phyloP scores from a whole-genome alignment of 2,797 vertebrate species.

The Sardinella longiceps region DNA sequence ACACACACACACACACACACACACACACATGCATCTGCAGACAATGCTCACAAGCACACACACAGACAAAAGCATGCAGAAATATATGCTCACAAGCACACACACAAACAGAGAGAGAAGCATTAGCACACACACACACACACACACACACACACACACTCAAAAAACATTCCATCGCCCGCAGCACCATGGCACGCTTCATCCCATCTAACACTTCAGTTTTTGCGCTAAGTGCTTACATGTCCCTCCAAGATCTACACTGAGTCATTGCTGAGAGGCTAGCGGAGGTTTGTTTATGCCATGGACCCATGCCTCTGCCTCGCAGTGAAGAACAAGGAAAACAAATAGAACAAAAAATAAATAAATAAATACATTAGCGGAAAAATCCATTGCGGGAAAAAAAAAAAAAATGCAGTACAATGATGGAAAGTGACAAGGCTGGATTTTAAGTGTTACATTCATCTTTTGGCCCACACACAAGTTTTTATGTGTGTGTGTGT shows the following conservation, averaged over 20 bases:
- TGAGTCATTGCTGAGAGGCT: neutral
- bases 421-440: slow-evolving; percentile 17
- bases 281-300: slow-evolving; percentile 5
- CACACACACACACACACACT: neutral
- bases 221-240: slow-evolving; percentile 1
- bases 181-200: slow-evolving; percentile 1
- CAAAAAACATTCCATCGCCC: slow-evolving; percentile 1
- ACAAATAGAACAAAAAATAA: neutral
- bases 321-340: neutral
- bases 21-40: neutral
- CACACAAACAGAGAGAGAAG: neutral
- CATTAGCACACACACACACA: neutral
- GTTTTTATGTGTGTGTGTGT: too few species aligned
- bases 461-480: neutral
- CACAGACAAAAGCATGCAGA: neutral
- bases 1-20: neutral
- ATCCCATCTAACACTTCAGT: slow-evolving; percentile 5
- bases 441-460: neutral
- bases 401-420: neutral
- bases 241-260: slow-evolving; percentile 4
- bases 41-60: neutral
- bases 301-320: neutral
- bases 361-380: neutral
- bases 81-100: neutral
- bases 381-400: neutral